phyloP scores from a whole-genome alignment of 2,888 invertebrate species.

The Himalopsyche japonica region DNA sequence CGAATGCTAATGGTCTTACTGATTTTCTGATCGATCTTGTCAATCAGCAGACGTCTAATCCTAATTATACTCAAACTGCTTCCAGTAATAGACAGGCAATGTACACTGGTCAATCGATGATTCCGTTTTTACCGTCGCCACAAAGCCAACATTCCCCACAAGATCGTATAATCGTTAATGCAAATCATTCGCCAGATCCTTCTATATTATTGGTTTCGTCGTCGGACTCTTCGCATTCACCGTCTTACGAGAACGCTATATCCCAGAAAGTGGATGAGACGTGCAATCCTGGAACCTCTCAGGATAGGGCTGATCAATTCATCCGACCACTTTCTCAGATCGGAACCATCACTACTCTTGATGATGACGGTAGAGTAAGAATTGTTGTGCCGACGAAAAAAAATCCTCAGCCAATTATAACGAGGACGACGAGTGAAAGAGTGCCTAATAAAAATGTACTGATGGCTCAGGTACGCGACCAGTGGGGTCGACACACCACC shows the following conservation, averaged over 20 bases:
- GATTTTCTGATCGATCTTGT: constrained; percentile 28
- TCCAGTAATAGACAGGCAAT: background rate
- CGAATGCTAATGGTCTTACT: constrained; percentile 43
- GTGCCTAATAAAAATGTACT: constrained; percentile 83
- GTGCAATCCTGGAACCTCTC: constrained; percentile 33
- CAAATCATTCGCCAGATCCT: background rate
- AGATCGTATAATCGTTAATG: background rate
- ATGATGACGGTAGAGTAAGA: constrained; percentile 63
- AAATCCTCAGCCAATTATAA: constrained; percentile 68
- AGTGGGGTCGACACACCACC: constrained; percentile 34
- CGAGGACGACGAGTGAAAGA: constrained; percentile 82
- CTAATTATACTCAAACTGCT: background rate
- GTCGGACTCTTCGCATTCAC: constrained; percentile 2
- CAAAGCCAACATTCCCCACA: constrained; percentile 13
- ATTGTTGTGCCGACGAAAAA: constrained; percentile 67
- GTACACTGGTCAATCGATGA: background rate
- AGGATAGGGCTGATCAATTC: constrained; percentile 54
- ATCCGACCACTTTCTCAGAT: constrained; percentile 71
- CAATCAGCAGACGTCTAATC: constrained; percentile 10
- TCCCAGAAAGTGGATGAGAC: background rate
- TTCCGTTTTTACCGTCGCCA: background rate
- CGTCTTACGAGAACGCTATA: constrained; percentile 2
- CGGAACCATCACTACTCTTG: constrained; percentile 64
- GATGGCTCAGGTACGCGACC: constrained; percentile 70
- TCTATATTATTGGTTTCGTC: background rate